phyloP scores from a whole-genome alignment of 2,797 vertebrate species.

The Sebastes cheni region DNA sequence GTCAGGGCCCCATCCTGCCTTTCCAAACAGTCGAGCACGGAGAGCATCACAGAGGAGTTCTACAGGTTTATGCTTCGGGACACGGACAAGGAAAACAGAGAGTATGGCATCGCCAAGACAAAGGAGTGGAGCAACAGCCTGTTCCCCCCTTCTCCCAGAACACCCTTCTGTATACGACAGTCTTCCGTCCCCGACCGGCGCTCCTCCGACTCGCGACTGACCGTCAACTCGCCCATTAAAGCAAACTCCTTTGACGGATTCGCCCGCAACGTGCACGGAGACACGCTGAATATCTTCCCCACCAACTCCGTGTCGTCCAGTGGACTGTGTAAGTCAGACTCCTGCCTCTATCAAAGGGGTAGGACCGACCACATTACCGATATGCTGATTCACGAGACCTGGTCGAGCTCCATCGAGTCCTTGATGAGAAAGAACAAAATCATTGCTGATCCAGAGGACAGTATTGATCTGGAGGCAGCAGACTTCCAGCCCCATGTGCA shows the following conservation, averaged over 20 bases:
- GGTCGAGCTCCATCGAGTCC: constrained; percentile 95
- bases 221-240: constrained; percentile 91
- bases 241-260: constrained; percentile 97
- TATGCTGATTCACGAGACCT: constrained; percentile 96
- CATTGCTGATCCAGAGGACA: constrained; percentile 84
- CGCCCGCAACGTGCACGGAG: constrained; percentile 84
- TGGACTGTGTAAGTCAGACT: constrained; percentile 95
- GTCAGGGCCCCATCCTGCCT: constrained; percentile 88
- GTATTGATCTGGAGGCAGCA: constrained; percentile 76
- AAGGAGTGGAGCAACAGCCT: constrained; percentile 91
- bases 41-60: constrained; percentile 98
- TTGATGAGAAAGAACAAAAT: constrained; percentile 99
- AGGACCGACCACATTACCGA: constrained; percentile 92
- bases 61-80: constrained; percentile 96
- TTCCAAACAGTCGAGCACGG: constrained; percentile 98
- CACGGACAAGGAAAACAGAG: constrained; percentile 92
- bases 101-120: constrained; percentile 83
- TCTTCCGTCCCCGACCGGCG: constrained; percentile 92
- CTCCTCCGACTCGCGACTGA: constrained; percentile 88
- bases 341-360: constrained; percentile 92
- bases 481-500: constrained; percentile 84
- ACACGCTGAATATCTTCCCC: constrained; percentile 86
- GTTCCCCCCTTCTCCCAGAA: constrained; percentile 85
- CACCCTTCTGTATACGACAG: constrained; percentile 90
- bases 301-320: constrained; percentile 83